Percentiles rank a stretch among this genome's conserved stretches.
phyloP scores from a whole-genome alignment of 2,888 invertebrate species.

The Phytoseiulus persimilis region DNA sequence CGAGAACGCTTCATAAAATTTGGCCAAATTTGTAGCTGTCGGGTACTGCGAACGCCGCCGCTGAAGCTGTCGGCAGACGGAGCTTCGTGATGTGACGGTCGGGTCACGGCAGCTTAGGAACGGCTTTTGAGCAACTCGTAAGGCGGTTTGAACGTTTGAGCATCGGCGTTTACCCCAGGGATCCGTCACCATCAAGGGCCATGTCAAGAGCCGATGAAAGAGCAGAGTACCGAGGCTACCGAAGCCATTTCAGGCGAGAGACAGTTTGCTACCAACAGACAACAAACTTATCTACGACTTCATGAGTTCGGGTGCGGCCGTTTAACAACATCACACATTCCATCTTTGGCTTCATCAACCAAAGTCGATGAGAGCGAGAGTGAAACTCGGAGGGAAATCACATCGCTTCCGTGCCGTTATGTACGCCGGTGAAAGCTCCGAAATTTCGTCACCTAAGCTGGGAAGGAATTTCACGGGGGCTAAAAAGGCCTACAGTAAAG shows the following conservation, averaged over 20 bases:
- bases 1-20: background rate
- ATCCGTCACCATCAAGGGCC: constrained; percentile 5
- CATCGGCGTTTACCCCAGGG: background rate
- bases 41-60: background rate
- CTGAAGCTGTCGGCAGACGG: background rate
- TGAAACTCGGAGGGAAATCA: background rate
- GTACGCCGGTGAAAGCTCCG: background rate
- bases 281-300: background rate
- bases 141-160: constrained; percentile 5
- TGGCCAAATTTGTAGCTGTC: background rate
- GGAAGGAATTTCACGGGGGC: too few species aligned
- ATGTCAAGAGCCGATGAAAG: background rate
- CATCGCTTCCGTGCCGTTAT: background rate
- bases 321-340: background rate
- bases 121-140: background rate
- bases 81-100: background rate
- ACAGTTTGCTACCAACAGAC: background rate
- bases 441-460: background rate
- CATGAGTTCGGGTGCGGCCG: background rate
- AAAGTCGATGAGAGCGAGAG: background rate
- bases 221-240: background rate
- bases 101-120: background rate
- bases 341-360: background rate
- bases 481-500: too few species aligned
- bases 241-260: background rate